Evolutionary conservation across 1,140 invertebrate species (phyloP).

Genomic region (Limonius californicus): DNA sequence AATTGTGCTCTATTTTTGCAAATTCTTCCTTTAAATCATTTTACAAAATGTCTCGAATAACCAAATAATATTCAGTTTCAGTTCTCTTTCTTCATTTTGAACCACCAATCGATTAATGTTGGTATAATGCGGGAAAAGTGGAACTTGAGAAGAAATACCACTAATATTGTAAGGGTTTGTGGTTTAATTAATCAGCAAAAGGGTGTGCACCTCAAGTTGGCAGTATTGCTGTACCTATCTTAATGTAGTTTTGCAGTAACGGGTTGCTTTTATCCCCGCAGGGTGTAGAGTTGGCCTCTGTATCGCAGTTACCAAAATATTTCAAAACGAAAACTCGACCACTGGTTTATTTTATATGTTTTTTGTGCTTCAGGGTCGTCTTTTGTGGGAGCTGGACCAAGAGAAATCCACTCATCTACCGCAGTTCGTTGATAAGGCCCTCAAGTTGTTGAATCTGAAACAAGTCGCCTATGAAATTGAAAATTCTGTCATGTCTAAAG

Average conservation of each 20-base stretch:
- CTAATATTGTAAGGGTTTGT: not conserved
- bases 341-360: too few species aligned
- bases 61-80: conserved; percentile 11
- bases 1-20: too few species aligned
- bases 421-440: conserved; percentile 74
- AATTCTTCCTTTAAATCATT: too few species aligned
- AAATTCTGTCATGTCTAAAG: conserved; percentile 86
- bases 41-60: too few species aligned
- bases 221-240: too few species aligned
- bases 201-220: too few species aligned
- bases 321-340: too few species aligned
- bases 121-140: too few species aligned
- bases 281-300: too few species aligned
- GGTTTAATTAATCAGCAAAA: not conserved
- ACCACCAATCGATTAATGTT: not conserved
- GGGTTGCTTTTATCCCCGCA: too few species aligned
- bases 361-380: conserved; percentile 45
- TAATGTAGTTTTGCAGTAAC: too few species aligned
- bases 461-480: conserved; percentile 84
- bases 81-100: not conserved
- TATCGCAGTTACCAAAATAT: too few species aligned
- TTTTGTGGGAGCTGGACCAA: conserved; percentile 68
- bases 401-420: conserved; percentile 66
- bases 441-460: conserved; percentile 75
- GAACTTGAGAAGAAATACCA: not conserved